phyloP scores from a whole-genome alignment of 2,113 vertebrate species.

The Burhinus oedicnemus region DNA sequence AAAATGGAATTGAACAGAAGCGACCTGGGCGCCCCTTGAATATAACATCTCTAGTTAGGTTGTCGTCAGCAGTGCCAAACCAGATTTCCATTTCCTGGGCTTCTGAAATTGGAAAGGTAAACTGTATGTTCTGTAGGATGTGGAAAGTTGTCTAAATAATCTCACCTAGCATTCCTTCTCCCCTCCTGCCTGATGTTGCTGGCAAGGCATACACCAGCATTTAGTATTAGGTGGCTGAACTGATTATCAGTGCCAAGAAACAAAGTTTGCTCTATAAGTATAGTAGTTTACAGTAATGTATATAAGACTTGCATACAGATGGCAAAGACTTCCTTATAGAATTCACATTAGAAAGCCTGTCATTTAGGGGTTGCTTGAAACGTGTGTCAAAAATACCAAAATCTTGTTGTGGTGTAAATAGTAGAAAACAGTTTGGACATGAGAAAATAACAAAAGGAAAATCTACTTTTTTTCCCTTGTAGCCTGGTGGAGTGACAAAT shows the following conservation, averaged over 20 bases:
- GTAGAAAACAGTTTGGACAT: neutral
- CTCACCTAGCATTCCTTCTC: neutral
- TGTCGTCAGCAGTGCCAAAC: slow-evolving; percentile 95
- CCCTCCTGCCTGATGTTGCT: neutral
- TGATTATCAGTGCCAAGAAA: neutral
- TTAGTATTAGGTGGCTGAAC: neutral
- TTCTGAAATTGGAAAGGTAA: slow-evolving; percentile 96
- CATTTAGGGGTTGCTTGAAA: neutral
- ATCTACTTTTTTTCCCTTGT: neutral
- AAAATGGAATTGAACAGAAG: slow-evolving; percentile 97
- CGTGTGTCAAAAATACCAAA: neutral
- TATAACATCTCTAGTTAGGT: slow-evolving; percentile 92
- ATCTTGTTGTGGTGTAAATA: neutral
- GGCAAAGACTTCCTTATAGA: neutral
- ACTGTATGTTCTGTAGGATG: neutral
- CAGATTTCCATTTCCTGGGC: slow-evolving; percentile 97
- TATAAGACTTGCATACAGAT: neutral
- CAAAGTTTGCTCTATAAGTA: neutral
- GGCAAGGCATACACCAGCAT: neutral
- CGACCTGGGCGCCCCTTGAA: slow-evolving; percentile 92
- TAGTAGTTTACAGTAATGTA: neutral
- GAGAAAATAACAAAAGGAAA: neutral
- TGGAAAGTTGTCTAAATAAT: neutral
- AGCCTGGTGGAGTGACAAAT: neutral
- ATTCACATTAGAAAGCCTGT: neutral